phyloP scores from a whole-genome alignment of 2,888 invertebrate species.

The Acheta domesticus region DNA sequence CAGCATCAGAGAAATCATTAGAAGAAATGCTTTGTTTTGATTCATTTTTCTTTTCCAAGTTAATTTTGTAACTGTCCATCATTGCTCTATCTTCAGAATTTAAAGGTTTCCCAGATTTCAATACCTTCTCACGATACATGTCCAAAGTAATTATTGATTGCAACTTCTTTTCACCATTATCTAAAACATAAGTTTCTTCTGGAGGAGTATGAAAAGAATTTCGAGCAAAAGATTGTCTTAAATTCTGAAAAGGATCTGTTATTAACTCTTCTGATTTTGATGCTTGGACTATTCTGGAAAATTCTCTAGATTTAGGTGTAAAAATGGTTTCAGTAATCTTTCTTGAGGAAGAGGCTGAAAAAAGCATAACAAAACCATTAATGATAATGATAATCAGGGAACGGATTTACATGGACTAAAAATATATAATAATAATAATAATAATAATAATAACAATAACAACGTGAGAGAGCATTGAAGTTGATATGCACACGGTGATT shows the following conservation, averaged over 20 bases:
- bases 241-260: slow-evolving; percentile 31
- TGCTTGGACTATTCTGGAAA: no score
- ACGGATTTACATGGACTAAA: no score
- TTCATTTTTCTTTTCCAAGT: not conserved
- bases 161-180: not conserved
- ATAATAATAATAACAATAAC: no score
- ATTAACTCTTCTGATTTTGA: slow-evolving; percentile 40
- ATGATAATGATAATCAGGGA: no score
- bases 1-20: not conserved
- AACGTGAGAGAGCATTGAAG: no score
- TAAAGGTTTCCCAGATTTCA: not conserved
- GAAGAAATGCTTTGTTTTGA: not conserved
- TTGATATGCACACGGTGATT: no score
- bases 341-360: no score
- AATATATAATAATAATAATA: no score
- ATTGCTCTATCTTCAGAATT: not conserved
- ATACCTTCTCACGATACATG: not conserved
- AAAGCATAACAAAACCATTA: no score
- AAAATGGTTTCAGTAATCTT: no score
- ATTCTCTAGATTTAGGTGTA: no score
- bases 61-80: not conserved
- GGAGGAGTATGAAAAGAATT: not conserved
- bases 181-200: slow-evolving; percentile 21
- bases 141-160: not conserved
- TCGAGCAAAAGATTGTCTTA: no score